Evolutionary conservation across 1,140 invertebrate species (phyloP).

Genomic region (Drosophila pseudoananassae): DNA sequence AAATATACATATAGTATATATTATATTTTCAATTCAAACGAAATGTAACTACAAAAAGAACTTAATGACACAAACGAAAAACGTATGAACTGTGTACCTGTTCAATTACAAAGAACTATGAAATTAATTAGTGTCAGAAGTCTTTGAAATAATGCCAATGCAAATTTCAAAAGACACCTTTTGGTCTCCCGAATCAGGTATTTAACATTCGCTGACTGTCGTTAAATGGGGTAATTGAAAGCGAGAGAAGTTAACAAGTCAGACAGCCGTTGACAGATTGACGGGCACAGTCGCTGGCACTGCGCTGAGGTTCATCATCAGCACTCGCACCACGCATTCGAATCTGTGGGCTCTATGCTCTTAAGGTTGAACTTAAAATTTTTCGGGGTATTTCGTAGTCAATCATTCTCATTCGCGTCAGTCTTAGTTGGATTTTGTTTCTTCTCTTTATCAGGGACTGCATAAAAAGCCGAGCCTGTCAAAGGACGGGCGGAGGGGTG

Average conservation of each 20-base stretch:
- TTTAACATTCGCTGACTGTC: neutral
- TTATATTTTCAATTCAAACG: too few relatives aligned
- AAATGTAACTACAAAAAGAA: too few relatives aligned
- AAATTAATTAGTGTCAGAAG: too few relatives aligned
- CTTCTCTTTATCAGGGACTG: slow-evolving; percentile 40
- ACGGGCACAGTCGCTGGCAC: slow-evolving; percentile 25
- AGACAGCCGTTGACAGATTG: slow-evolving; percentile 37
- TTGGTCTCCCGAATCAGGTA: neutral
- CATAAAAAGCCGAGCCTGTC: slow-evolving; percentile 57
- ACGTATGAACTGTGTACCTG: too few relatives aligned
- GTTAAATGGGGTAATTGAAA: slow-evolving; percentile 9
- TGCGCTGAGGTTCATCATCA: slow-evolving; percentile 23
- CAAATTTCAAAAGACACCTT: too few relatives aligned
- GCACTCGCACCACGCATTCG: slow-evolving; percentile 7
- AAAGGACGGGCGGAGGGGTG: slow-evolving; percentile 12
- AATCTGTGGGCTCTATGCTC: neutral
- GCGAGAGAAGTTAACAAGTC: slow-evolving; percentile 12
- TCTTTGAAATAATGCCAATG: too few relatives aligned
- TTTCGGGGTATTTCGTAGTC: slow-evolving; percentile 41
- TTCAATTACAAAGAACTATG: too few relatives aligned
- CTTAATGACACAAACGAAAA: too few relatives aligned
- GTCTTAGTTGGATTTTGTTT: slow-evolving; percentile 34
- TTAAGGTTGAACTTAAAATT: slow-evolving; percentile 29
- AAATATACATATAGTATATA: too few relatives aligned
- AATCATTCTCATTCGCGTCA: slow-evolving; percentile 34